Evolutionary conservation across 2,888 invertebrate species (phyloP).

Genomic region (Sarcophaga caerulescens): DNA sequence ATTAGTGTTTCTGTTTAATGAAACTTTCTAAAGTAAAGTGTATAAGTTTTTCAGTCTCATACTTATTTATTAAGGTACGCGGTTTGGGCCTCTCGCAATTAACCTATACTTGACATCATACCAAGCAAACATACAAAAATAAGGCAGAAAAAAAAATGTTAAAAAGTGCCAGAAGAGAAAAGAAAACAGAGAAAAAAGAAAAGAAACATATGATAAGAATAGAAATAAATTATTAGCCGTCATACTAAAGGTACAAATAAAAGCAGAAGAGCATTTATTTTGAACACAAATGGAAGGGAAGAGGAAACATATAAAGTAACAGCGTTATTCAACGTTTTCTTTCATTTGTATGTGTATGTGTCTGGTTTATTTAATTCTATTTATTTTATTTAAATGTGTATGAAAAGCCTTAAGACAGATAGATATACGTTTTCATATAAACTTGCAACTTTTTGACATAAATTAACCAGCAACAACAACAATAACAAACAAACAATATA

Average conservation of each 20-base stretch:
- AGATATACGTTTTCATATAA: background rate
- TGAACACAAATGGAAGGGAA: background rate
- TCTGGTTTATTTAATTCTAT: background rate
- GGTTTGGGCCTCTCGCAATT: conserved; percentile 54
- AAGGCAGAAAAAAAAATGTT: background rate
- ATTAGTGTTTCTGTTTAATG: no score
- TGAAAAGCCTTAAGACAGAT: background rate
- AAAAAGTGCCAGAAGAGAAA: background rate
- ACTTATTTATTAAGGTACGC: background rate
- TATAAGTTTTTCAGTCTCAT: background rate
- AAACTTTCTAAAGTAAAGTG: no score
- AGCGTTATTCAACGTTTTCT: background rate
- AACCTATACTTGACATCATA: conserved; percentile 66
- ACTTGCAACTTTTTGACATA: conserved; percentile 43
- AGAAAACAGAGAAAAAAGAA: conserved; percentile 16
- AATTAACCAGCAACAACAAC: conserved; percentile 40
- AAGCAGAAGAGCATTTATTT: conserved; percentile 20
- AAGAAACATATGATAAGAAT: conserved; percentile 28
- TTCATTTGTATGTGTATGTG: background rate
- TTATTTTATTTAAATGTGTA: background rate
- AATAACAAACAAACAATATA: background rate
- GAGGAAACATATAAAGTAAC: conserved; percentile 19
- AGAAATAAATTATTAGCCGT: conserved; percentile 57
- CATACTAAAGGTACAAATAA: background rate
- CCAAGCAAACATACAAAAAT: background rate